phyloP scores from a whole-genome alignment of 2,797 vertebrate genomes.

The Muraenolepis orangiensis region DNA sequence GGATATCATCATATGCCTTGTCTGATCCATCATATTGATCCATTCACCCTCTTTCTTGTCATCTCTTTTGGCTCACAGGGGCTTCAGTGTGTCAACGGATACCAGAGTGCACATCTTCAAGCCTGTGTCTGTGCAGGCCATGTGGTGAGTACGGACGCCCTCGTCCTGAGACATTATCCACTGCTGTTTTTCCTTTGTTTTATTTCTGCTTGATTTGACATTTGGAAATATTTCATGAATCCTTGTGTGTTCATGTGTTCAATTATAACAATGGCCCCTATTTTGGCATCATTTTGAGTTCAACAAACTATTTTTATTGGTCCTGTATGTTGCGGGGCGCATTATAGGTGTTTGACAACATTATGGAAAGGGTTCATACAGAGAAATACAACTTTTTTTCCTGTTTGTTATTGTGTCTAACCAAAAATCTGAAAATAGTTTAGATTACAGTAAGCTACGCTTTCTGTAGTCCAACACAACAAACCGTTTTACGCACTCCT shows the following conservation, averaged over 20 bases:
- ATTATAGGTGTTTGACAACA: too few species aligned
- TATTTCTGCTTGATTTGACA: neutral
- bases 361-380: too few species aligned
- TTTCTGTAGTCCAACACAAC: too few species aligned
- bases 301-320: too few species aligned
- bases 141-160: constrained; percentile 85
- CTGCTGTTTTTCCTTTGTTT: neutral
- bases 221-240: neutral
- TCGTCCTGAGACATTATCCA: neutral
- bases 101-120: constrained; percentile 95
- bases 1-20: neutral
- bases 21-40: neutral
- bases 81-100: constrained; percentile 96
- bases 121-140: constrained; percentile 97
- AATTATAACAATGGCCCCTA: neutral
- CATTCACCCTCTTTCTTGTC: constrained; percentile 11
- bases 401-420: too few species aligned
- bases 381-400: too few species aligned
- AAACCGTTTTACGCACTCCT: too few species aligned
- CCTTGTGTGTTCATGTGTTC: neutral
- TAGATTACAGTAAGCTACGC: too few species aligned
- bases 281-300: too few species aligned
- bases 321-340: too few species aligned
- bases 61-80: constrained; percentile 67
- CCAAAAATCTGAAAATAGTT: too few species aligned